Percentiles rank a stretch among this genome's conserved stretches.
Evolutionary conservation across 2,888 invertebrate species (phyloP).

Genomic region (Hydrotaea diabolus): DNA sequence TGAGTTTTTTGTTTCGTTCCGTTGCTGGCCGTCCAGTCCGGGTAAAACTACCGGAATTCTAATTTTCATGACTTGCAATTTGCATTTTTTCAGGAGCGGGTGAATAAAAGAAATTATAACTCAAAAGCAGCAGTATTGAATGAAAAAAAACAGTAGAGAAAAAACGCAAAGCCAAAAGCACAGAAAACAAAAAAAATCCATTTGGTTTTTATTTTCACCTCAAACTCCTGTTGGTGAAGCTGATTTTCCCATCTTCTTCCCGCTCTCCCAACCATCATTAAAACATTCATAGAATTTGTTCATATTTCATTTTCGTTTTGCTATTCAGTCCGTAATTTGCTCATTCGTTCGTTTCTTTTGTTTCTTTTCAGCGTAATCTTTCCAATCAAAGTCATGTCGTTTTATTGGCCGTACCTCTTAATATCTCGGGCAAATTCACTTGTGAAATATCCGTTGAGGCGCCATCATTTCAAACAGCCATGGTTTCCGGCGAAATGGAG

Average conservation of each 20-base stretch:
- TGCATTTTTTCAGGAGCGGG: slow-evolving; percentile 41
- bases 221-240: neutral
- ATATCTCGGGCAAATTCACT: slow-evolving; percentile 81
- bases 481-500: slow-evolving; percentile 81
- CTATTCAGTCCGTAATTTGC: slow-evolving; percentile 55
- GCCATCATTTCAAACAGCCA: slow-evolving; percentile 80
- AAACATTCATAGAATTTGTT: slow-evolving; percentile 27
- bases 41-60: slow-evolving; percentile 54
- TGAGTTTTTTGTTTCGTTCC: too few relatives aligned
- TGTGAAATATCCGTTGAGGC: slow-evolving; percentile 81
- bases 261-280: neutral
- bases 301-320: slow-evolving; percentile 51
- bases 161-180: neutral
- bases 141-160: neutral
- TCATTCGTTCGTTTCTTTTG: slow-evolving; percentile 53
- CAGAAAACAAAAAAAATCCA: neutral
- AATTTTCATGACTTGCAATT: slow-evolving; percentile 65
- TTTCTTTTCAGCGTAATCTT: slow-evolving; percentile 76
- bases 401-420: slow-evolving; percentile 79
- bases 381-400: slow-evolving; percentile 81
- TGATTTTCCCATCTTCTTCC: neutral
- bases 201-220: slow-evolving; percentile 33
- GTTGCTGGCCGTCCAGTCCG: neutral
- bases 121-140: slow-evolving; percentile 47
- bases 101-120: slow-evolving; percentile 51